phyloP scores from a whole-genome alignment of 2,113 vertebrate genomes.

The Oryzias javanicus region DNA sequence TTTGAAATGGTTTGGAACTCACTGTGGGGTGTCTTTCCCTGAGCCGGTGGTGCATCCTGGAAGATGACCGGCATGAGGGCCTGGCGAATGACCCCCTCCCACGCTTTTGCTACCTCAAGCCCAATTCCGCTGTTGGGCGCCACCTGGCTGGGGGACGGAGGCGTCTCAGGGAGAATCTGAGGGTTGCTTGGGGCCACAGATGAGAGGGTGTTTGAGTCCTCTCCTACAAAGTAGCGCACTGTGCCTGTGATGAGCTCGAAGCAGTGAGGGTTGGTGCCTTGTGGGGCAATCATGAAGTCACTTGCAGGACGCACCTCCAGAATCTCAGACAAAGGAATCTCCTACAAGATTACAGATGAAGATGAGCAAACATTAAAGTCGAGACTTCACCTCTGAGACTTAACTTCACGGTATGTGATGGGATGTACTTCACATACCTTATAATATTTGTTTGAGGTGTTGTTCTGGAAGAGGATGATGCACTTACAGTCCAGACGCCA shows the following conservation, averaged over 20 bases:
- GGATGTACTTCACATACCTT: constrained; percentile 73
- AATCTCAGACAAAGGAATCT: constrained; percentile 88
- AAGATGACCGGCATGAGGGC: constrained; percentile 89
- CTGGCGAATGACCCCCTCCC: constrained; percentile 86
- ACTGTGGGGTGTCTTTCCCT: constrained; percentile 81
- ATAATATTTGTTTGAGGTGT: constrained; percentile 90
- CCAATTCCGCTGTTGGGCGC: constrained; percentile 79
- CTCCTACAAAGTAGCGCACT: constrained; percentile 86
- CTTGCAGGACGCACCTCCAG: constrained; percentile 78
- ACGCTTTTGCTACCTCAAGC: constrained; percentile 80
- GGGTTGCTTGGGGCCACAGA: constrained; percentile 28
- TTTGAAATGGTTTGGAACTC: constrained; percentile 40
- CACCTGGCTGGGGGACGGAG: constrained; percentile 68
- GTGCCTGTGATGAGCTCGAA: constrained; percentile 86
- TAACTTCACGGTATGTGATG: background rate
- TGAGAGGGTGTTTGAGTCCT: constrained; percentile 73
- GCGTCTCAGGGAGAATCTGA: constrained; percentile 38
- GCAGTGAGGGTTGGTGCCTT: constrained; percentile 84
- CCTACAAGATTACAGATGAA: constrained; percentile 60
- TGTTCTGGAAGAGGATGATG: constrained; percentile 89
- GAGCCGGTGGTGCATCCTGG: constrained; percentile 79
- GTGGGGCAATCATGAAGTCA: constrained; percentile 79
- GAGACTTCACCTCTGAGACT: background rate
- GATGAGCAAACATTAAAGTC: background rate
- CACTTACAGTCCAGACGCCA: constrained; percentile 92